These are phyloP conservation scores for Pogonognathellus flavescens DNA, from an alignment of 1,140 invertebrate genomes.

Conservation along the genomic window DNA sequence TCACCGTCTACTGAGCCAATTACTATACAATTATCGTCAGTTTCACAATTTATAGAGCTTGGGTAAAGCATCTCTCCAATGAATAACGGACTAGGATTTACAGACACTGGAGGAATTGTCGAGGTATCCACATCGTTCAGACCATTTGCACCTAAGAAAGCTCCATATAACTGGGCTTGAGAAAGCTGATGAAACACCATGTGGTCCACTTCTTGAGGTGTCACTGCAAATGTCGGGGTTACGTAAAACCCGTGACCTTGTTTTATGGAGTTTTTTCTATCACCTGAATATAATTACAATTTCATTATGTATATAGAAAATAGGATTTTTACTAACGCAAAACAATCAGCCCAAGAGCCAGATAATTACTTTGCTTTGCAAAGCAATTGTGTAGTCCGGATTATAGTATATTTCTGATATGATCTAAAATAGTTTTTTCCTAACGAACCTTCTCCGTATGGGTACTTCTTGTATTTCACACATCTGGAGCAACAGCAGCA, in stretches of 20 bases:
- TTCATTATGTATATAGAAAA: too few species aligned
- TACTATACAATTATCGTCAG: not conserved
- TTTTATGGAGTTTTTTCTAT: conserved; percentile 12
- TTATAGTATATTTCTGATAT: too few species aligned
- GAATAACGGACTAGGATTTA: not conserved
- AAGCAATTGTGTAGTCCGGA: too few species aligned
- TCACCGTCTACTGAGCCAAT: not conserved
- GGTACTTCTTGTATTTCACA: not conserved
- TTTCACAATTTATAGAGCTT: not conserved
- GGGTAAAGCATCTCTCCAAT: not conserved
- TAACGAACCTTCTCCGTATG: not conserved
- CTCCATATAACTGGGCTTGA: not conserved
- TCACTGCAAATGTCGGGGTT: conserved; percentile 1
- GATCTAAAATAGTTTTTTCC: not conserved
- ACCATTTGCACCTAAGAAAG: conserved; percentile 2
- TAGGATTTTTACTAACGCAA: too few species aligned
- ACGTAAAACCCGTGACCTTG: conserved; percentile 31
- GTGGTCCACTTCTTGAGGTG: conserved; percentile 13
- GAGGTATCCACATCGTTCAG: not conserved
- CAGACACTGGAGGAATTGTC: not conserved
- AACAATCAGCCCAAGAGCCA: too few species aligned
- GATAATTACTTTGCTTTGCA: too few species aligned
- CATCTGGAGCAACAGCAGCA: not conserved
- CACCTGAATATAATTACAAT: not conserved
- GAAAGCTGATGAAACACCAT: conserved; percentile 27